phyloP scores from a whole-genome alignment of 2,888 invertebrate species.

The Ommatoiulus sabulosus region DNA sequence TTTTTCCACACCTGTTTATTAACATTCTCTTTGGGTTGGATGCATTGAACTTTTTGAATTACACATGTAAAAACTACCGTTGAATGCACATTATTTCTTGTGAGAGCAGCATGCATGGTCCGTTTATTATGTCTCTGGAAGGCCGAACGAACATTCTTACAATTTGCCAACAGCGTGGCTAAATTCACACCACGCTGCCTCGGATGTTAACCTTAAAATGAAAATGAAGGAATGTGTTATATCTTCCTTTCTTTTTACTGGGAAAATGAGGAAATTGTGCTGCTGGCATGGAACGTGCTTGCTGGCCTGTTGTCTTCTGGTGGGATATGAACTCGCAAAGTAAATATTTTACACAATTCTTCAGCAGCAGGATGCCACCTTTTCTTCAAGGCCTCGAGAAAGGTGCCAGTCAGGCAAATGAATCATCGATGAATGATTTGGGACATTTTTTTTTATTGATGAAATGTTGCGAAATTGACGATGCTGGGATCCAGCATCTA shows the following conservation, averaged over 20 bases:
- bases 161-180: neutral
- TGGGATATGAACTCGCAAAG: neutral
- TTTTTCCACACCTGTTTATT: constrained; percentile 3
- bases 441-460: neutral
- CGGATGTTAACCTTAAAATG: constrained; percentile 26
- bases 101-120: neutral
- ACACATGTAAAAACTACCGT: neutral
- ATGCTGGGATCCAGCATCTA: neutral
- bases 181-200: neutral
- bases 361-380: neutral
- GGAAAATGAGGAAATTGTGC: neutral
- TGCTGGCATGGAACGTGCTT: neutral
- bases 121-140: neutral
- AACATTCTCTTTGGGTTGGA: neutral
- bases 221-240: neutral
- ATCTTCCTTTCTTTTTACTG: neutral
- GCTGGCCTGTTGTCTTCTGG: neutral
- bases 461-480: neutral
- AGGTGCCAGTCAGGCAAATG: constrained; percentile 5
- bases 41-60: neutral
- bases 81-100: neutral
- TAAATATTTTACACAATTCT: neutral
- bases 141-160: neutral
- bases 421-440: neutral
- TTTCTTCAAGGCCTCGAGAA: neutral